Percentiles rank a stretch among this genome's conserved stretches.
Conservation (phyloP, 2,888 invertebrate species). For the Tanytarsus gracilentus region DNA sequence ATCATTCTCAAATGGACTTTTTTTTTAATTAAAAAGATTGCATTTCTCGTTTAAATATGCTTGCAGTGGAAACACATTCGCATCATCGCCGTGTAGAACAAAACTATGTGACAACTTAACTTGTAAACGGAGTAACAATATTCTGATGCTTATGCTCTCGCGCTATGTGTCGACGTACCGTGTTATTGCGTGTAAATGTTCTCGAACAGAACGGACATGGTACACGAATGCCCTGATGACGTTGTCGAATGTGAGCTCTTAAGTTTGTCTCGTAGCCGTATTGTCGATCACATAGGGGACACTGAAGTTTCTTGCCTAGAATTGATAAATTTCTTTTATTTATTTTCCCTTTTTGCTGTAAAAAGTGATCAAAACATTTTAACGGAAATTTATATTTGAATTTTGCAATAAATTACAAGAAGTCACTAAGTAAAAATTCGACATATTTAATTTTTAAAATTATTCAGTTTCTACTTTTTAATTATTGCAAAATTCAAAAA, state of each 20-base stretch:
- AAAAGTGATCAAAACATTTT: background rate
- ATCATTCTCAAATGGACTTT: constrained; percentile 2
- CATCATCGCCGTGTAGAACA: constrained; percentile 13
- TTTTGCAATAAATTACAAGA: background rate
- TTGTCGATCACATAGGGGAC: constrained; percentile 83
- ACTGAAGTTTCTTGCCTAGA: constrained; percentile 83
- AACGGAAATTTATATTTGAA: no score
- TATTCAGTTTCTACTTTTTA: background rate
- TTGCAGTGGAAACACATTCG: no score
- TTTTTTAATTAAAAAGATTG: background rate
- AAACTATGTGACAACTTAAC: constrained; percentile 26
- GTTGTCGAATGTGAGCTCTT: constrained; percentile 82
- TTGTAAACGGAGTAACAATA: constrained; percentile 24
- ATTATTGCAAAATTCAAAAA: background rate
- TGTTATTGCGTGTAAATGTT: constrained; percentile 87
- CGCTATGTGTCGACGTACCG: constrained; percentile 81
- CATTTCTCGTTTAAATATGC: background rate
- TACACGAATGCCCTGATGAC: constrained; percentile 85
- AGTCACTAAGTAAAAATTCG: background rate
- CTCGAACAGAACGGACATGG: constrained; percentile 85
- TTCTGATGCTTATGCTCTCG: constrained; percentile 68
- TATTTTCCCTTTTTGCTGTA: no score
- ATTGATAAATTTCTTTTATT: no score
- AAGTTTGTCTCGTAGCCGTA: constrained; percentile 90
- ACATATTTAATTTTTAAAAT: background rate